Evolutionary conservation across 2,113 vertebrate species (phyloP), one percentile per base, ranked within the genome.

Genomic region (Colius striatus): DNA sequence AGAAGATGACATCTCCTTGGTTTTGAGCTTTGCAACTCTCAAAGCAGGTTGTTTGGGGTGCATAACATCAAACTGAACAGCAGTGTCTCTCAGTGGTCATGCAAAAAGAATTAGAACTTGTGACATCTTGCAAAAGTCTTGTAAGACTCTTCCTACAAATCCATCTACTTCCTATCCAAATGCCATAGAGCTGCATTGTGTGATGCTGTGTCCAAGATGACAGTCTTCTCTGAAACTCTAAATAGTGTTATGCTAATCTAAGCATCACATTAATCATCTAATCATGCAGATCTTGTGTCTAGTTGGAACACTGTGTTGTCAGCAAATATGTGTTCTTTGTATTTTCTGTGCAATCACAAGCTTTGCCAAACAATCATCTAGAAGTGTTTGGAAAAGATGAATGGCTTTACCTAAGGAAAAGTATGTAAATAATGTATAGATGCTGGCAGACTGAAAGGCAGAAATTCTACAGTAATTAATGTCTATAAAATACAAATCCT

Each of bases 221-320:
- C 25, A 57, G 51, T 32, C 27, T 8, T 58, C 30, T 45, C 20
- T 79, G 48, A 20, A 83, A 58, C 22, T 34, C 23, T 13, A 43
- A 62, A 2, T 32, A 53, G 38, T 4, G 11, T 34, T 32, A 43
- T 19, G 29, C n/a, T 22, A 53, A 38, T 23, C 21, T 27, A 32
- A 38, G 32, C 16, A 54, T 23, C 16, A 30, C 13, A 15, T 9
- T n/a, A 76, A 66, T 21, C 26, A 27, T 36, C 27, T 47, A 36
- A 66, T 38, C 58, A 21, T 27, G 29, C 2, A 8, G 9, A 19
- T 38, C 9, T 55, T 78, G 22, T 47, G 18, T 73, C 53, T 17
- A 27, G 22, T 9, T 30, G 25, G 34, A 45, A 36, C 23, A 65
- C 17, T 1, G 0, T 12, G 10, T n/a, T 4, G 0, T 38, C 58